Evolutionary conservation across 2,888 invertebrate species (phyloP), one percentile per base, ranked within the genome.

Genomic region (Drosophila gaucha): DNA sequence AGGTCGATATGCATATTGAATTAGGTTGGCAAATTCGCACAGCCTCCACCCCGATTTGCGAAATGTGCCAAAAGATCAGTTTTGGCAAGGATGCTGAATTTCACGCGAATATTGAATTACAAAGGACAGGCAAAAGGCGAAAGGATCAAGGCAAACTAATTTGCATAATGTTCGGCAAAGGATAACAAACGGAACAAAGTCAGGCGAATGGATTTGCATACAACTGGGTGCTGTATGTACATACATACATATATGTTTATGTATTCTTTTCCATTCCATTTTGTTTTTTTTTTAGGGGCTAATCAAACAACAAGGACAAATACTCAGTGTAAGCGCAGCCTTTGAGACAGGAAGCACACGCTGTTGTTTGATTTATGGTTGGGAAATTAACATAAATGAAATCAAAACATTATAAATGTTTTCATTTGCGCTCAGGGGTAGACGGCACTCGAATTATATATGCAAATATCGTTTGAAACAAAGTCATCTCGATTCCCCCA

Each of bases 311-410:
- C 66, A 67, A 44, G 70, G 65, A 77, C 59, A 74, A 78, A 85
- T 33, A 41, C 59, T 30, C 71, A 67, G 47, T 72, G 75, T 62
- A 72, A 72, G 52, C 62, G 22, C n/a, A n/a, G n/a, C 57, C 30
- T 12, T 43, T 50, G 51, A 2, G 33, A 88, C 91, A 90, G 89
- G 87, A 90, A 90, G 86, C 91, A 90, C 90, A 91, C 91, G 91
- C 76, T 90, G 64, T 63, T 59, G 43, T 71, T 44, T 89, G 88
- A 89, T 88, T 88, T 88, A 88, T 86, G 85, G 73, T 70, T 73
- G 65, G 41, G 52, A 84, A 88, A 90, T 90, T 88, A 83, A 79
- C 89, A 89, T 83, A 90, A 89, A 84, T 71, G 78, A 80, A 90
- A 89, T 89, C 89, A 89, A 85, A 89, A 90, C 78, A 89, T 78